These are phyloP conservation scores for Drosophila nigromelanica DNA, from an alignment of 1,140 invertebrate genomes.

Conservation along the genomic window DNA sequence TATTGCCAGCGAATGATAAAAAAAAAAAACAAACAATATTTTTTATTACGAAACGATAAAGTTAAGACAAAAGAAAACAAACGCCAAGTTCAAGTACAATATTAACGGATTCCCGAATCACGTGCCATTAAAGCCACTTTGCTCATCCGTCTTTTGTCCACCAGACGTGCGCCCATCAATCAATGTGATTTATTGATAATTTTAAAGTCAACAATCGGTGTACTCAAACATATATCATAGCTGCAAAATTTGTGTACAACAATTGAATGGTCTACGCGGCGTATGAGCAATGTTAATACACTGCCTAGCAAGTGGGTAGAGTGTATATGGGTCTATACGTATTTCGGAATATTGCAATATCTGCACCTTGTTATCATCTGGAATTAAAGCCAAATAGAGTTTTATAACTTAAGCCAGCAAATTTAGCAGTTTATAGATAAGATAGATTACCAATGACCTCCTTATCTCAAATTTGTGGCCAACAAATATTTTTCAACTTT, in stretches of 20 bases:
- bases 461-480: background rate
- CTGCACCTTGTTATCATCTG: no score
- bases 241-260: background rate
- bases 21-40: constrained; percentile 13
- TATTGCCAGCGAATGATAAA: constrained; percentile 24
- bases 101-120: constrained; percentile 35
- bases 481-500: no score
- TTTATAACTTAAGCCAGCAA: no score
- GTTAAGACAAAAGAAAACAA: constrained; percentile 15
- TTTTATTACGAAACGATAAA: constrained; percentile 21
- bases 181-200: constrained; percentile 70
- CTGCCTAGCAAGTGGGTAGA: background rate
- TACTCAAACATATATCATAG: constrained; percentile 19
- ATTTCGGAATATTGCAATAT: no score
- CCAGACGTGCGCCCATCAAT: constrained; percentile 52
- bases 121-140: constrained; percentile 46
- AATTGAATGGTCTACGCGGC: constrained; percentile 4
- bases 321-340: background rate
- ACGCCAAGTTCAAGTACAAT: no score
- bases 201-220: constrained; percentile 49
- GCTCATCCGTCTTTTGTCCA: background rate
- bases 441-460: no score
- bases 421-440: no score
- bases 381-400: no score
- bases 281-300: constrained; percentile 22